phyloP scores from a whole-genome alignment of 2,113 vertebrate genomes.

The Nycticryphes semicollaris region DNA sequence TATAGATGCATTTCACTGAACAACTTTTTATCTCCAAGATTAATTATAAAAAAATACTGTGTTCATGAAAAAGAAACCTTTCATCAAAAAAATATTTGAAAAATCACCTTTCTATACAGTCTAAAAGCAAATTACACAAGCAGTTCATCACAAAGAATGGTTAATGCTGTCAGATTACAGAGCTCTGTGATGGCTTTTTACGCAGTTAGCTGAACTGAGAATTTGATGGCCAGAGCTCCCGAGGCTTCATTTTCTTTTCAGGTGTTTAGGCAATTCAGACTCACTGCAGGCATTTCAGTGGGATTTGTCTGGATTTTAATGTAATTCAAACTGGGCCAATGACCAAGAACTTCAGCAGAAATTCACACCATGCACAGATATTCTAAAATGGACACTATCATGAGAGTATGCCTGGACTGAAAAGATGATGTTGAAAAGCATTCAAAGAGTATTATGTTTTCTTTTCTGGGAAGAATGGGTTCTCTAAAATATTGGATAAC shows the following conservation, averaged over 20 bases:
- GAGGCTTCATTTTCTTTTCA: background rate
- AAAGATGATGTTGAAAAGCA: background rate
- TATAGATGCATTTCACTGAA: background rate
- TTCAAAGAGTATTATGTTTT: background rate
- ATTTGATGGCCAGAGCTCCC: background rate
- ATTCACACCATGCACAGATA: background rate
- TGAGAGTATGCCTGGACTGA: background rate
- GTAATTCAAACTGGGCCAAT: background rate
- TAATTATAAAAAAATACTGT: background rate
- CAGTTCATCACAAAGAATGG: background rate
- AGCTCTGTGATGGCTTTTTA: background rate
- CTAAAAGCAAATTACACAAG: background rate
- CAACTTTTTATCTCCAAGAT: background rate
- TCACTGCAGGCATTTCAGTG: background rate
- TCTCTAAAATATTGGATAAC: conserved; percentile 20
- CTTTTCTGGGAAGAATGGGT: background rate
- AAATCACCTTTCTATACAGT: background rate
- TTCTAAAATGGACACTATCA: background rate
- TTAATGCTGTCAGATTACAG: background rate
- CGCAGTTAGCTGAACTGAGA: background rate
- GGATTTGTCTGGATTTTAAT: background rate
- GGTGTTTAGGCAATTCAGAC: background rate
- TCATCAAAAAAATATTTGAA: background rate
- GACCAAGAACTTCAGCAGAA: background rate
- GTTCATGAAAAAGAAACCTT: background rate